phyloP scores from a whole-genome alignment of 92 coral and sea anemone species.

The Zoanthus solanderi region DNA sequence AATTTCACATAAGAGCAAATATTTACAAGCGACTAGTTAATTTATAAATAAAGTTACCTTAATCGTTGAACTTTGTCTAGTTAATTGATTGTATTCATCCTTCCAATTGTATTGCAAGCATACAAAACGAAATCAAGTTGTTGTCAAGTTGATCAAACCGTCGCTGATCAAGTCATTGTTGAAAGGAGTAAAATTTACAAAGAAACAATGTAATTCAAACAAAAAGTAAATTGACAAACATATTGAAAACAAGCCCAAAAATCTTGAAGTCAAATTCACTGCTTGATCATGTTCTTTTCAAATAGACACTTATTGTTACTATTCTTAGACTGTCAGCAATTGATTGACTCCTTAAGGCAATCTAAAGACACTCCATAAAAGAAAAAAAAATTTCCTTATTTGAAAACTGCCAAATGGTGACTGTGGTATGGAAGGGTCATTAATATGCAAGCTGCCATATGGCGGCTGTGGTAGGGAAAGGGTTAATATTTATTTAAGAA shows the following conservation, averaged over 20 bases:
- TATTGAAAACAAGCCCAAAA: not conserved
- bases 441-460: not conserved
- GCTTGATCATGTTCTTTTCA: not conserved
- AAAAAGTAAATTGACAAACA: not conserved
- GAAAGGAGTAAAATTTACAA: no score
- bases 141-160: no score
- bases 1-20: no score
- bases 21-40: no score
- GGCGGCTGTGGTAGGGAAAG: conserved; percentile 3
- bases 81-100: no score
- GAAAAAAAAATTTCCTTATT: not conserved
- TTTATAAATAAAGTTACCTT: no score
- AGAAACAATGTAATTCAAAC: not conserved
- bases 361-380: conserved; percentile 12
- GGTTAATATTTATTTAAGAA: not conserved
- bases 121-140: no score
- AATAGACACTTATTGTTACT: not conserved
- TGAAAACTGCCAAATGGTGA: conserved; percentile 20
- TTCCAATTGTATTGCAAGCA: no score
- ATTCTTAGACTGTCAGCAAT: conserved; percentile 1
- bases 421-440: conserved; percentile 23
- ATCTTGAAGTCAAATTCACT: not conserved
- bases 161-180: no score
- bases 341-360: conserved; percentile 21
- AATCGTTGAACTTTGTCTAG: no score